Base-by-base conservation (phyloP, 2,113 vertebrate species). In the Engraulis encrasicolus region DNA sequence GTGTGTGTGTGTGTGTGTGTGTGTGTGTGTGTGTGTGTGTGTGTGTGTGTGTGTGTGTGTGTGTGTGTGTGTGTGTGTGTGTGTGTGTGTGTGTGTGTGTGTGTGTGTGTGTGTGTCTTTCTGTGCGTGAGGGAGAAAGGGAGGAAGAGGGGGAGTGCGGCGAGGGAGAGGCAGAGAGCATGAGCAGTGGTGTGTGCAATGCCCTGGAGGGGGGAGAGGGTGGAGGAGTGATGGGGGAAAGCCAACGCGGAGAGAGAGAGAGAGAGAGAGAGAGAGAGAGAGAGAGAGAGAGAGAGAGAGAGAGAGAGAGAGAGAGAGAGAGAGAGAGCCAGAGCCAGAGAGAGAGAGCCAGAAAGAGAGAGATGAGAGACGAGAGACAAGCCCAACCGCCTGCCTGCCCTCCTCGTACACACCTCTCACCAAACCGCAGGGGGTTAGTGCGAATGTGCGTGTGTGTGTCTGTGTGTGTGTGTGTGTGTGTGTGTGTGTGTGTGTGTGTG, bases 381-480 rank as follows among this genome's bases (percentile, higher is more conserved):
- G 58, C 58, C 58, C 58, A 66, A 66, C 58, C 23, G 66, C 66
- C 66, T 31, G 66, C 66, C 66, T 74, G 66, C 66, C 66, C 66
- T 34, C 66, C 66, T 12, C 66, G 31, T 74, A 27, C 66, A 74
- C 66, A 74, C 66, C 66, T 74, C 58, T 7, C 66, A 74, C 27
- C 27, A 74, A 74, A 74, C 66, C 66, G 31, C 23, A 31, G 66
- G 66, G 66, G 66, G 66, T 12, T 31, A 19, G 50, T 27, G 84
- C 23, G 78, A 77, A 82, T 45, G 84, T 27, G 34, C 20, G 66
- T 50, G 85, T 54, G 85, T 61, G 58, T 6, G 88, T 81, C 88
- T 87, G 89, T 88, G 89, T 90, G 90, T 90, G 87, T 82, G 87
- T 90, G 89, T 87, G 90, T 88, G 88, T 92, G 89, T 71, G 78